A percentile compares a stretch with the other conserved stretches of the same genome.
phyloP scores from a whole-genome alignment of 2,113 vertebrate species.

The Apodemus sylvaticus region DNA sequence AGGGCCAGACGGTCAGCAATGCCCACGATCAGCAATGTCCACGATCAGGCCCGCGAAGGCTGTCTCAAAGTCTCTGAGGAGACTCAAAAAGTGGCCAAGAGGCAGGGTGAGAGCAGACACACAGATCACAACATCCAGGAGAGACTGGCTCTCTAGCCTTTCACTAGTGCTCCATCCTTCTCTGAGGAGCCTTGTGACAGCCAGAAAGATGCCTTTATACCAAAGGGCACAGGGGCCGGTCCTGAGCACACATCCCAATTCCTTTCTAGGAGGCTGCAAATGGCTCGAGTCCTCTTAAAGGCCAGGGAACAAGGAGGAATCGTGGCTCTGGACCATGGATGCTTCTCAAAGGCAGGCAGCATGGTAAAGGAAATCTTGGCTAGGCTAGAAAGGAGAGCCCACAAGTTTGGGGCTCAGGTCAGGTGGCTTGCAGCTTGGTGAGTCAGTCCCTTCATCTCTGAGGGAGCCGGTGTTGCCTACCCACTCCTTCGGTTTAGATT shows the following conservation, averaged over 20 bases:
- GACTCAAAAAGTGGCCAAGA: background rate
- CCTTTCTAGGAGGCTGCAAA: background rate
- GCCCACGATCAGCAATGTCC: no score
- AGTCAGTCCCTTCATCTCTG: background rate
- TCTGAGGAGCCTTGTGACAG: background rate
- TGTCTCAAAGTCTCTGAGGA: background rate
- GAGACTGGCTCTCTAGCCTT: background rate
- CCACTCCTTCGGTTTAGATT: background rate
- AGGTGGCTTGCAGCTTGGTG: background rate
- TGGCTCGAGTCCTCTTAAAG: background rate
- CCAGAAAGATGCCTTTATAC: background rate
- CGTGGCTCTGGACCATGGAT: background rate
- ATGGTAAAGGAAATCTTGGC: accelerated
- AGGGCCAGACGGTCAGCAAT: no score
- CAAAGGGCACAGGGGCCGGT: background rate
- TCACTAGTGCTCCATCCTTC: background rate
- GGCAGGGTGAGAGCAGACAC: background rate
- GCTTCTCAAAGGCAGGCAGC: background rate
- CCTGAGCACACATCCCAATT: background rate
- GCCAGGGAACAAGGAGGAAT: background rate
- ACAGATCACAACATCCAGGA: background rate
- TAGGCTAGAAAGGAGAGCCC: accelerated
- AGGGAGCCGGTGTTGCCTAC: background rate
- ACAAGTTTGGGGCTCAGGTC: accelerated
- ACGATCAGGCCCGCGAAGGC: no score